Conservation (phyloP, 2,888 invertebrate genomes). For the Cantharis flavilabris region DNA sequence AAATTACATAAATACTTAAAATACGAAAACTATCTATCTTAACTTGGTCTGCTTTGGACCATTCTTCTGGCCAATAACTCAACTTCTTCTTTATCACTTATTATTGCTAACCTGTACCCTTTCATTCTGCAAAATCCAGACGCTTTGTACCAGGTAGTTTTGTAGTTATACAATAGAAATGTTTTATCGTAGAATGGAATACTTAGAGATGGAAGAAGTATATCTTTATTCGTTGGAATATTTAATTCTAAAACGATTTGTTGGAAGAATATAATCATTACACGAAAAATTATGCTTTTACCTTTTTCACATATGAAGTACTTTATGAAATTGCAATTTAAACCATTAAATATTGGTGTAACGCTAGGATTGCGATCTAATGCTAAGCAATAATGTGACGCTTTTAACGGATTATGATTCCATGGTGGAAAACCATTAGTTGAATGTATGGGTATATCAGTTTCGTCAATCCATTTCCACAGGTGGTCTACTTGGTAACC, state of each 20-base stretch:
- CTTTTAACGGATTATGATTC: not conserved
- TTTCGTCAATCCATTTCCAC: constrained; percentile 5
- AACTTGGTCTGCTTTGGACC: constrained; percentile 11
- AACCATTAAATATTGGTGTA: constrained; percentile 3
- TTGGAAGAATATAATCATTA: not conserved
- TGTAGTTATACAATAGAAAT: not conserved
- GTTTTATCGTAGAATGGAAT: not conserved
- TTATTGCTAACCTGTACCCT: constrained; percentile 10
- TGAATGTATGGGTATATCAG: not conserved
- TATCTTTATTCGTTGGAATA: not conserved
- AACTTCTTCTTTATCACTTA: not conserved
- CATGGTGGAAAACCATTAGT: constrained; percentile 4
- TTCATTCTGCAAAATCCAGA: constrained; percentile 6
- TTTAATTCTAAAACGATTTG: not conserved
- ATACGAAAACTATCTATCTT: not conserved
- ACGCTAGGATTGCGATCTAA: constrained; percentile 4
- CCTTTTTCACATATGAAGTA: constrained; percentile 13
- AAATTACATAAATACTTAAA: not conserved
- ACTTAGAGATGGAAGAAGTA: constrained; percentile 4
- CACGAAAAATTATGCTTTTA: not conserved
- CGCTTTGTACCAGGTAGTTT: constrained; percentile 8
- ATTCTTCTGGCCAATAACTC: not conserved
- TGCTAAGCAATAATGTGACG: constrained; percentile 2
- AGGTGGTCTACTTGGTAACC: not conserved
- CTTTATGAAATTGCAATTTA: constrained; percentile 5